Evolutionary conservation across 2,113 vertebrate genomes (phyloP), one percentile per base, ranked within the genome.

Genomic region (Talpa occidentalis): DNA sequence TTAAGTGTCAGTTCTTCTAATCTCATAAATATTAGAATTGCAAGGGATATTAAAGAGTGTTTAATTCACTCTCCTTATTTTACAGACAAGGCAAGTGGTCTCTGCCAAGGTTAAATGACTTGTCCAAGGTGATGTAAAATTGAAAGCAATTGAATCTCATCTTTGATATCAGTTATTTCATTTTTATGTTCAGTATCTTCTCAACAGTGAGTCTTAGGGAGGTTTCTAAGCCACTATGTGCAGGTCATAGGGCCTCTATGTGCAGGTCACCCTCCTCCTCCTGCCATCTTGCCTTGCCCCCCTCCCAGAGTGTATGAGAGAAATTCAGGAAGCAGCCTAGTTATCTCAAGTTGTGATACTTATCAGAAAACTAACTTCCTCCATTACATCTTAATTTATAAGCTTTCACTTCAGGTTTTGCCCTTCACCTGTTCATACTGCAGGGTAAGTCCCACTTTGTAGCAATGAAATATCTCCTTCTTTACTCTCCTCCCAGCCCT

Each of bases 81-180:
- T 88, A 66, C 24, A 94, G 70, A 87, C 82, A 70, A 95, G 66
- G 60, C 91, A 67, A 97, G 19, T 64, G 40, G 95, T 44, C 15
- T 82, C 40, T 56, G 22, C 24, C 47, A 72, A 93, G 60, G 11
- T 66, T 83, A 94, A 93, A 89, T 67, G 24, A 95, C 24, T 88
- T 79, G 16, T 12, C 79, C 79, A 87, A 83, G 54, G 52, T 49
- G 28, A 6, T 49, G 64, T 52, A 85, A 78, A 96, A 80, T 76
- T n/a, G 60, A 96, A 90, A 85, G 32, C 32, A 44, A 59, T n/a
- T 66, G 87, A 78, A 74, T 35, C 56, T 16, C 40, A 42, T 72
- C 52, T 76, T 79, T 49, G 9, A 79, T 90, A 83, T 78, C 44
- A 77, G 52, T 26, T 47, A 54, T 87, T 83, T 79, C 54, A 22